These are phyloP conservation scores for Oreochromis mossambicus DNA, from an alignment of 2,797 vertebrate genomes.

Conservation along the genomic window DNA sequence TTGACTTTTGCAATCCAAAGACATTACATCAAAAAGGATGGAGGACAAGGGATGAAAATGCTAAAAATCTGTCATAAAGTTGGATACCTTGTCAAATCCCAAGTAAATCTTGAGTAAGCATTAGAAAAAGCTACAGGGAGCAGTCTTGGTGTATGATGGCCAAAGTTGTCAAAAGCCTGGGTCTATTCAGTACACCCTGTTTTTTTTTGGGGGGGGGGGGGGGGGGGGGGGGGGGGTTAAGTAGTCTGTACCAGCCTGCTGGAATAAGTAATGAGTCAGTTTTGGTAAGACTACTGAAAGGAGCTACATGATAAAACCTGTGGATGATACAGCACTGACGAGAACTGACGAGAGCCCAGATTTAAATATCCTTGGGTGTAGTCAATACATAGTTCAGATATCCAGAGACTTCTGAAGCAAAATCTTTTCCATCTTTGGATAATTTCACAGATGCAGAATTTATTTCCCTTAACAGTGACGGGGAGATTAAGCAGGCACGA, in stretches of 20 bases:
- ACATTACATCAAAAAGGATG: neutral
- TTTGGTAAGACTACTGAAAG: neutral
- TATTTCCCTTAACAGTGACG: neutral
- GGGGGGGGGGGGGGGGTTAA: no score
- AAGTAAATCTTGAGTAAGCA: neutral
- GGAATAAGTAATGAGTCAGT: neutral
- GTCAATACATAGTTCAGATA: neutral
- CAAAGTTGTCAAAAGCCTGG: neutral
- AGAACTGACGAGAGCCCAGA: neutral
- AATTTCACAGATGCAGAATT: neutral
- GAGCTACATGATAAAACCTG: neutral
- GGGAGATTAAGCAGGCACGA: neutral
- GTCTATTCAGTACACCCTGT: neutral
- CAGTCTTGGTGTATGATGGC: no score
- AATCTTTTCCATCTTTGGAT: neutral
- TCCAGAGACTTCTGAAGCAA: neutral
- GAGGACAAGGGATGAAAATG: neutral
- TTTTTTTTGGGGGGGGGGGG: neutral
- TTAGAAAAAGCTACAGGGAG: neutral
- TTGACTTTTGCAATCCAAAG: neutral
- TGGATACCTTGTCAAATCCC: neutral
- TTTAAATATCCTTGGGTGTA: neutral
- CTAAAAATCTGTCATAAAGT: neutral
- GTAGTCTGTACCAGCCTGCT: neutral
- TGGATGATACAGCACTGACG: neutral